Evolutionary conservation across 1,140 invertebrate species (phyloP), one percentile per base, ranked within the genome.

Genomic region (Drosophila subpulchrella): DNA sequence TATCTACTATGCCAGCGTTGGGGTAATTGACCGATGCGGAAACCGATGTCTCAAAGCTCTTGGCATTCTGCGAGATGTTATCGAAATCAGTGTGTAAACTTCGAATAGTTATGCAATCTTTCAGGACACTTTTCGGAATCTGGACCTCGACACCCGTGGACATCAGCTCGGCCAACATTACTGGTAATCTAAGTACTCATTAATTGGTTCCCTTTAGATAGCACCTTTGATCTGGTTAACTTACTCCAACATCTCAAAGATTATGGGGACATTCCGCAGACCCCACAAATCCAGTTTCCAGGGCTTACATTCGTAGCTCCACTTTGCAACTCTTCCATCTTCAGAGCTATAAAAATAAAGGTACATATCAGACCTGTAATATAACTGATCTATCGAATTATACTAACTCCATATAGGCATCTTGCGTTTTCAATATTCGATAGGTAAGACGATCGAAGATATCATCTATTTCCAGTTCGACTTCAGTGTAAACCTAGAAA

Each of bases 241-340:
- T 77, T 72, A 91, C 90, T 71, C 73, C 44, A 91, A 13, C 13
- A 75, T 48, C 4, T 71, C 15, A 51, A 91, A 89, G 12, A 75
- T 74, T 32, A 91, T 55, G 13, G 86, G 71, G 3, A 91, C 81
- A 57, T 91, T 68, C 1, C 78, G 80, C 8, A 91, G 34, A 4
- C 71, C 75, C 90, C 90, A 91, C n/a, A 91, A 55, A 47, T 91
- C 83, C 5, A 91, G 63, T 27, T 36, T 17, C 63, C 78, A 91
- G 0, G 55, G 38, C 5, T 65, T 32, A 36, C 81, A 65, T 0
- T 7, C 12, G 34, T 75, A 70, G 11, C 50, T 61, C 74, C 91
- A 91, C 66, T 67, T 13, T 8, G 76, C 70, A 1, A 70, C 58
- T 4, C 44, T 74, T 12, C 54, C 76, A 60, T 91, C 75, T 0